These are phyloP conservation scores for Heterodera filipjevi DNA, from an alignment of 2,888 invertebrate genomes.

Conservation along the genomic window DNA sequence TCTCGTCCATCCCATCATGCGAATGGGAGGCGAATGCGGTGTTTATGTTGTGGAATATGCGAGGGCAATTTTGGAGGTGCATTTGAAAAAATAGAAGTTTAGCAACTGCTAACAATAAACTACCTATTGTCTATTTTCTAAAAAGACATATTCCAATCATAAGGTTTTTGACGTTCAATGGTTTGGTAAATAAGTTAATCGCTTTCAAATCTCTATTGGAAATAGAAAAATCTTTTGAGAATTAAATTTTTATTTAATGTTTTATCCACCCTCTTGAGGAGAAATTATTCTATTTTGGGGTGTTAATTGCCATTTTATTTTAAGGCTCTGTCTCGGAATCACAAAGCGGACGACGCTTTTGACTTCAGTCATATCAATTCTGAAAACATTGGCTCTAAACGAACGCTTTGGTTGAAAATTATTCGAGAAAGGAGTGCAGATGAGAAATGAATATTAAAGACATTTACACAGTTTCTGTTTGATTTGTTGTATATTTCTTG, in stretches of 20 bases:
- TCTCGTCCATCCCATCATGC: constrained; percentile 28
- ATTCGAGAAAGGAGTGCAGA: not conserved
- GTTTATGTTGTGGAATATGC: constrained; percentile 37
- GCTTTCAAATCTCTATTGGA: too few relatives aligned
- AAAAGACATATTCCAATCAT: too few relatives aligned
- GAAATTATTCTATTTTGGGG: too few relatives aligned
- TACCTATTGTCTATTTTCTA: too few relatives aligned
- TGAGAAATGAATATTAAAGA: not conserved
- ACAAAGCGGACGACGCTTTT: not conserved
- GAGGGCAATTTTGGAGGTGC: constrained; percentile 35
- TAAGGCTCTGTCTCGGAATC: not conserved
- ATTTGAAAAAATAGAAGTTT: too few relatives aligned
- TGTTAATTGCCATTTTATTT: too few relatives aligned
- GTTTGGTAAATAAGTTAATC: too few relatives aligned
- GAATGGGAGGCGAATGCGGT: constrained; percentile 34
- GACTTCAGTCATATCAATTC: not conserved
- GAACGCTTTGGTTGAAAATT: not conserved
- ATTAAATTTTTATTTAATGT: not conserved
- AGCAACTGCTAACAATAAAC: not conserved
- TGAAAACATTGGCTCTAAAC: not conserved
- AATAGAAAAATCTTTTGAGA: not conserved
- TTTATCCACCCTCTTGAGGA: too few relatives aligned
- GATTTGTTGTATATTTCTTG: too few relatives aligned
- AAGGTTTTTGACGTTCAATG: too few relatives aligned
- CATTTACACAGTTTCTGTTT: too few relatives aligned